A percentile compares a stretch with the other conserved stretches of the same genome.
phyloP scores from a whole-genome alignment of 2,888 invertebrate species.

The Nymphalis polychloros region DNA sequence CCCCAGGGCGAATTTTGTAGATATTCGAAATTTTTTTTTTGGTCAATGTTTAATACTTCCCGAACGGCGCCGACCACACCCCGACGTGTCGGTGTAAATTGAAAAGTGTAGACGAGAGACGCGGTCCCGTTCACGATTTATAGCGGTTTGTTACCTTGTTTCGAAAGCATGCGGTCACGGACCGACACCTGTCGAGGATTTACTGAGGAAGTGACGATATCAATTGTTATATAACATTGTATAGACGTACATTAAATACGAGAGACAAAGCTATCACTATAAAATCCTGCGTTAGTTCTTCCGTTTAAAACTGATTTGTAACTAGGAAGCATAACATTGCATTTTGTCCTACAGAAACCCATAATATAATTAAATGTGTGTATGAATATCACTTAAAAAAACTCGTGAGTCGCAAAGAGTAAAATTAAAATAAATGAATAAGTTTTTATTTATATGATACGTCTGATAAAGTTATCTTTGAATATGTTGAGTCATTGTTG shows the following conservation, averaged over 20 bases:
- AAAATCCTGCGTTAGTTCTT: too few species aligned
- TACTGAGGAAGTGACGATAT: neutral
- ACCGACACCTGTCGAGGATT: neutral
- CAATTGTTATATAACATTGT: neutral
- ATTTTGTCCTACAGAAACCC: too few species aligned
- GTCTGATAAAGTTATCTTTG: too few species aligned
- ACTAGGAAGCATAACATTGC: too few species aligned
- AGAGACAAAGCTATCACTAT: too few species aligned
- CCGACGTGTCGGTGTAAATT: neutral
- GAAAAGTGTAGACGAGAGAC: neutral
- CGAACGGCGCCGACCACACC: neutral
- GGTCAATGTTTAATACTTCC: conserved; percentile 3
- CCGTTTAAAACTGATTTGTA: too few species aligned
- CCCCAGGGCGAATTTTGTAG: conserved; percentile 6
- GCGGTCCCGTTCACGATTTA: neutral
- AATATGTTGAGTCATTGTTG: too few species aligned
- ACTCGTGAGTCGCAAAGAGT: too few species aligned
- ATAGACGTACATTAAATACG: neutral
- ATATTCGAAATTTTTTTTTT: conserved; percentile 4
- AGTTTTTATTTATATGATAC: too few species aligned
- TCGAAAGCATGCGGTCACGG: neutral
- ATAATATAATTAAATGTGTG: too few species aligned
- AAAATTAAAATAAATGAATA: too few species aligned
- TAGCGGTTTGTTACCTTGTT: neutral
- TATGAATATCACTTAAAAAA: too few species aligned